A percentile compares a stretch with the other conserved stretches of the same genome.
Conservation (phyloP, 2,113 vertebrate species). For the Puma concolor region DNA sequence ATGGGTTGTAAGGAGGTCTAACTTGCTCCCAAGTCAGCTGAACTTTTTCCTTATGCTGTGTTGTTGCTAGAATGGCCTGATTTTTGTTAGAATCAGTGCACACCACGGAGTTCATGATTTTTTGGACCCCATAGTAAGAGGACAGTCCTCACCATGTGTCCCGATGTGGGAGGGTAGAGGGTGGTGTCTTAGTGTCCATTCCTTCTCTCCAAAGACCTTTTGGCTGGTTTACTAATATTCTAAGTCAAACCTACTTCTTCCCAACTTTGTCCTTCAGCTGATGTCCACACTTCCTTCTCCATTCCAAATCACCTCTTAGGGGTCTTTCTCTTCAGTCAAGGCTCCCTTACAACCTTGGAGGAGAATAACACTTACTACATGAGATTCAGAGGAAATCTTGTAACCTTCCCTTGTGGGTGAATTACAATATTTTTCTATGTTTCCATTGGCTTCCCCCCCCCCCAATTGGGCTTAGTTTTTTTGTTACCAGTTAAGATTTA, state of each 20-base stretch:
- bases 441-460: background rate
- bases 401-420: background rate
- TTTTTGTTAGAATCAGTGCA: background rate
- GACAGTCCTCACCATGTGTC: background rate
- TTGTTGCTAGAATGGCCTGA: background rate
- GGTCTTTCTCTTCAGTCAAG: background rate
- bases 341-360: background rate
- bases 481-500: background rate
- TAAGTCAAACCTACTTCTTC: background rate
- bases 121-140: background rate
- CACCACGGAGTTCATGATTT: background rate
- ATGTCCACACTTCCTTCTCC: background rate
- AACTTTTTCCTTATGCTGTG: background rate
- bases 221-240: background rate
- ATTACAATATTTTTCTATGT: background rate
- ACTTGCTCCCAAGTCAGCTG: background rate
- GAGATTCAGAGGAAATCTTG: background rate
- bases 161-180: no score
- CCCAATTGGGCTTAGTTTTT: background rate
- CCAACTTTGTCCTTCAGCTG: background rate
- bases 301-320: background rate
- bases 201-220: background rate
- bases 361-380: background rate
- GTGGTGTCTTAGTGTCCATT: background rate
- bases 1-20: background rate